Evolutionary conservation across 2,797 vertebrate genomes (phyloP).

Genomic region (Ficedula albicollis): DNA sequence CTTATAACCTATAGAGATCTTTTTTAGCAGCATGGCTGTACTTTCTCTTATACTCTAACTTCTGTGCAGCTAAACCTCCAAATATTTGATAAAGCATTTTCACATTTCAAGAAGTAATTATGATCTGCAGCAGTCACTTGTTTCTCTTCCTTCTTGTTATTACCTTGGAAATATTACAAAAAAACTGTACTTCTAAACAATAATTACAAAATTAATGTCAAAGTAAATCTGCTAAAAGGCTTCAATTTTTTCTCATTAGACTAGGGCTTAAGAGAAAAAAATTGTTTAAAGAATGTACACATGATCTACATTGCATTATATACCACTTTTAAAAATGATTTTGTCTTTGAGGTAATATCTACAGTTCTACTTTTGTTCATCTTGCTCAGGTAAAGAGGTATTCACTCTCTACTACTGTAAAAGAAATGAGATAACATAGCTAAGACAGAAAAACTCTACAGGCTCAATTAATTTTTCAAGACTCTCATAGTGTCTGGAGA

Average conservation of each 20-base stretch:
- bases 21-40: not conserved
- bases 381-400: not conserved
- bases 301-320: not conserved
- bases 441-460: not conserved
- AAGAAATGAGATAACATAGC: not conserved
- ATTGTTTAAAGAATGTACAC: not conserved
- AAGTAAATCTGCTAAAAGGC: not conserved
- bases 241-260: not conserved
- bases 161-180: not conserved
- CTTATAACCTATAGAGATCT: not conserved
- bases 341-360: not conserved
- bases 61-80: not conserved
- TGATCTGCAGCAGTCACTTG: not conserved
- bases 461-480: not conserved
- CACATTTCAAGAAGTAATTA: not conserved
- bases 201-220: not conserved
- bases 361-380: not conserved
- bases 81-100: not conserved
- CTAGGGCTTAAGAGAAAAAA: not conserved
- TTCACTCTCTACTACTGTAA: not conserved
- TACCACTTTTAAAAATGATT: not conserved
- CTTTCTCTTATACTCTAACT: not conserved
- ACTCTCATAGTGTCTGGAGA: not conserved
- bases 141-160: not conserved
- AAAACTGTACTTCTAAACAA: accelerated